Evolutionary conservation across 2,888 invertebrate species (phyloP), one percentile per base, ranked within the genome.

Genomic region (Meloe dianella): DNA sequence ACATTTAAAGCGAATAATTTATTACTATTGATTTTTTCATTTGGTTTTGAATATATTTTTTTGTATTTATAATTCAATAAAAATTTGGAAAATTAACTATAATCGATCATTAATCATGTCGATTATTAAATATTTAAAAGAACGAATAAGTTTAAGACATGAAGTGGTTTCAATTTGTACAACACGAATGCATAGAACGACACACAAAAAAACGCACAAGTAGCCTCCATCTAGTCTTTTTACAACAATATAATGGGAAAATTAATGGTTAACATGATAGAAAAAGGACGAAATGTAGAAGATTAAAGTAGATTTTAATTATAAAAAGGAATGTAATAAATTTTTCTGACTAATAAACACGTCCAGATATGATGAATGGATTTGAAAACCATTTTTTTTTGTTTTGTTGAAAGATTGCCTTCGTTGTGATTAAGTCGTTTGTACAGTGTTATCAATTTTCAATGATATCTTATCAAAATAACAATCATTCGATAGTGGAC

Each of bases 231-330:
- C 47, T 20, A 12, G 5, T 51, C 54, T 27, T 20, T n/a, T n/a
- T 54, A 14, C 27, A 29, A 60, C 60, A 38, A 41, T 22, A 59
- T 62, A 66, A 66, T 59, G 14, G 66, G 27, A 54, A 63, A 66
- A 66, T 66, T 66, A 66, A 66, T 66, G 63, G 32, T 54, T 14
- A 27, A 9, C 14, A 24, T 54, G 14, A 14, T 27, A 24, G 24
- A 56, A 27, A 65, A 61, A 41, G 27, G 20, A 54, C 35, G 47
- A 57, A 32, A 27, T 24, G 24, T 12, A 14, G 51, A 56, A 12
- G 30, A 51, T 51, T 60, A 38, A 66, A 62, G 60, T 60, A 38
- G 60, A 35, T 66, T 66, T 63, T 66, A 62, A 66, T 66, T 66
- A 66, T 60, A 60, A 30, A 32, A 27, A 24, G 60, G 38, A 41